Conservation (phyloP, 2,113 vertebrate genomes). For the Herpailurus yagouaroundi region DNA sequence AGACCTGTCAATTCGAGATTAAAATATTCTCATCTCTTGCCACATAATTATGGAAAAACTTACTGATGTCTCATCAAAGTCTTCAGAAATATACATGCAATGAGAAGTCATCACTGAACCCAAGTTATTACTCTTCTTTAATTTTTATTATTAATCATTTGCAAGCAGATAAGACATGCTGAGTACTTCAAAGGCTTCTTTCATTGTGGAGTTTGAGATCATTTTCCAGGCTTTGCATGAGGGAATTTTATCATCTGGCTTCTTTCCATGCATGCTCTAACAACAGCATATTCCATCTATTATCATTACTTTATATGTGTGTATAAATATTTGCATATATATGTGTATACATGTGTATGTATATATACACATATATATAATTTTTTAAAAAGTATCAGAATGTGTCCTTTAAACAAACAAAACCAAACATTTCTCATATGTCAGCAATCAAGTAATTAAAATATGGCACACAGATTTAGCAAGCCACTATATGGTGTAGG, state of each 20-base stretch:
- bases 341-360: not conserved
- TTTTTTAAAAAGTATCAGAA: not conserved
- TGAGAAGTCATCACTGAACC: not conserved
- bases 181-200: conserved; percentile 1
- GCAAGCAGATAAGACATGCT: not conserved
- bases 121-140: not conserved
- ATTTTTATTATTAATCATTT: conserved; percentile 61
- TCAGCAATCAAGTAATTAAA: not conserved
- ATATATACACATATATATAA: not conserved
- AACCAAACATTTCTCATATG: not conserved
- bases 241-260: not conserved
- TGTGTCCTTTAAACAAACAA: not conserved
- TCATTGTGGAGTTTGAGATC: not conserved
- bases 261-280: not conserved
- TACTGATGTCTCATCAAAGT: conserved; percentile 45
- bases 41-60: conserved; percentile 33
- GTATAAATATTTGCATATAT: no score
- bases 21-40: conserved; percentile 48
- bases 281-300: not conserved
- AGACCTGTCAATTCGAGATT: conserved; percentile 43
- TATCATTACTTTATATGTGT: not conserved
- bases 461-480: not conserved
- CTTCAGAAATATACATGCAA: not conserved
- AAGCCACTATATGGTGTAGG: fast-evolving
- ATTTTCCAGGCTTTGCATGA: not conserved